Evolutionary conservation across 2,888 invertebrate genomes (phyloP).

Genomic region (Mactromeris polynyma): DNA sequence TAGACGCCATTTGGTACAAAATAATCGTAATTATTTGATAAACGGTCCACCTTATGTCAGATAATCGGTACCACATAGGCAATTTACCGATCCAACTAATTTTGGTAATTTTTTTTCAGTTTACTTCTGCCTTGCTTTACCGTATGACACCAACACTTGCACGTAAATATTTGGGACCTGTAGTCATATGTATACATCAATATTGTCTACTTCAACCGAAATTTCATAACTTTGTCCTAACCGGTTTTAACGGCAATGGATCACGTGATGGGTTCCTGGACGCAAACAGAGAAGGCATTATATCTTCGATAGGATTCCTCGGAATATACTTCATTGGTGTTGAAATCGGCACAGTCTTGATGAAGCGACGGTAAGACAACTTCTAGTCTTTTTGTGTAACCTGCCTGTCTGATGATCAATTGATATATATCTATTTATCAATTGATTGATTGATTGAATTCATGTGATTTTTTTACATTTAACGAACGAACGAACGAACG

Average conservation of each 20-base stretch:
- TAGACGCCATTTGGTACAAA: too few species aligned
- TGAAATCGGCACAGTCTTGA: slow-evolving; percentile 73
- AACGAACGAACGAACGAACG: too few species aligned
- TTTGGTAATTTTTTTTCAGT: slow-evolving; percentile 78
- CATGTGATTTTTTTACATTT: too few species aligned
- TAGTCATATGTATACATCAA: slow-evolving; percentile 91
- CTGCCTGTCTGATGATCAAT: too few species aligned
- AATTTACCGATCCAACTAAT: too few species aligned
- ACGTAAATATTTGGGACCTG: slow-evolving; percentile 89
- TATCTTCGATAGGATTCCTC: slow-evolving; percentile 94
- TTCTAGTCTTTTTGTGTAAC: not conserved
- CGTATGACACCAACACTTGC: slow-evolving; percentile 88
- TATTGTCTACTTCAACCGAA: slow-evolving; percentile 89
- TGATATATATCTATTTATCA: too few species aligned
- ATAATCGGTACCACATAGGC: too few species aligned
- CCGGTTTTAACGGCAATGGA: slow-evolving; percentile 67
- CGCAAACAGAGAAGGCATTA: slow-evolving; percentile 96
- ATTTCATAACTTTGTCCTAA: slow-evolving; percentile 91
- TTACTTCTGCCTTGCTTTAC: slow-evolving; percentile 90
- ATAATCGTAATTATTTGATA: too few species aligned
- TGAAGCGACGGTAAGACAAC: slow-evolving; percentile 69
- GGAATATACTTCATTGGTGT: slow-evolving; percentile 92
- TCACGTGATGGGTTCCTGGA: slow-evolving; percentile 89
- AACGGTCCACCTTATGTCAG: too few species aligned
- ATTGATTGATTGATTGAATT: too few species aligned